Base-by-base conservation (phyloP, 2,113 vertebrate genomes). In the Cromileptes altivelis region DNA sequence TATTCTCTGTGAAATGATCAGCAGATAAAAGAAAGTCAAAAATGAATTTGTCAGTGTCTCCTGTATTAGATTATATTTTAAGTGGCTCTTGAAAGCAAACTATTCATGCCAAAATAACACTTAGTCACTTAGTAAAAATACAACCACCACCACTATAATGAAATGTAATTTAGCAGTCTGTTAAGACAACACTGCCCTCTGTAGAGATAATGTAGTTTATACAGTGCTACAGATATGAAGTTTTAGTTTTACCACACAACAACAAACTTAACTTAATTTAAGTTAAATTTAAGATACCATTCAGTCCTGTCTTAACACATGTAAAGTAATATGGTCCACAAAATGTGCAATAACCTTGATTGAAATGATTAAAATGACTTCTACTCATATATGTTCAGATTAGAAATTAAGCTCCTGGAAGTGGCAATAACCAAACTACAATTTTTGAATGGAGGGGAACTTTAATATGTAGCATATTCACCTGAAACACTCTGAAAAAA, bases 121-220 rank as follows among this genome's bases (percentile, higher is more conserved):
- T n/a, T 21, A 25, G 10, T 21, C 19, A 17, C 19, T 49, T 23
- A 27, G 3, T 27, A 17, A 15, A 37, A 42, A 21, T 23, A 19
- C 3, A 47, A 11, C 55, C n/a, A 33, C 30, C 23, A 21, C 13
- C 14, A 49, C 30, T 3, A 45, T 2, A 61, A 6, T 27, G 7
- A 56, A 40, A 72, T 1, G 18, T 63, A 12, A 64, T 21, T 76
- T 49, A 49, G 47, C 30, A 47, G 1, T 71, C 11, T 73, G 63
- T 65, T 33, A 17, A 72, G 12, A 18, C 84, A 88, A 91, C 88
- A 88, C 79, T 90, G 89, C 91, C 80, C 80, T 60, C 86, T 85
- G 25, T 25, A 57, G 86, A 78, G 1, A 40, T 15, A 49, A 33
- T 58, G 4, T 6, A 37, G 33, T 37, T 37, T 7, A 18, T 8